These are phyloP conservation scores for Prionace glauca DNA, from an alignment of 2,797 vertebrate species.

Conservation along the genomic window DNA sequence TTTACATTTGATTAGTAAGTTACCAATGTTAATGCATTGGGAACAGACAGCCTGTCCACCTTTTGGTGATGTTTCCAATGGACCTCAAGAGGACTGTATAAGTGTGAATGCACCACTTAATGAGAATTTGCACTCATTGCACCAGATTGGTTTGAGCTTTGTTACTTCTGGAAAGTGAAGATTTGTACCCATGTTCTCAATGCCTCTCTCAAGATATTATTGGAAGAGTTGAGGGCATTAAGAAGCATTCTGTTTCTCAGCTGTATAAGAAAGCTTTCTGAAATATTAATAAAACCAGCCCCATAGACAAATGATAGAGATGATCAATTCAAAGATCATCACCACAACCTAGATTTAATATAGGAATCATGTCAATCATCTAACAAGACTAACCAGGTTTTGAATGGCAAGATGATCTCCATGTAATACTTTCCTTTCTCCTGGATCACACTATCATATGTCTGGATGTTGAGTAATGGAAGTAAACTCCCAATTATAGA, in stretches of 20 bases:
- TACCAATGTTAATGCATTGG: not conserved
- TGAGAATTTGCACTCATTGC: not conserved
- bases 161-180: not conserved
- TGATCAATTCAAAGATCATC: not conserved
- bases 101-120: not conserved
- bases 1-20: not conserved
- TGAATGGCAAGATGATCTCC: not conserved
- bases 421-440: not conserved
- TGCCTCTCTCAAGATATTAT: not conserved
- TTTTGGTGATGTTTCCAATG: not conserved
- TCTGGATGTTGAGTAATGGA: not conserved
- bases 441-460: not conserved
- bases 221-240: not conserved
- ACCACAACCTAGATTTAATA: not conserved
- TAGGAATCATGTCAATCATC: not conserved
- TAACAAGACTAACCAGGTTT: not conserved
- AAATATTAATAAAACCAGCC: no score
- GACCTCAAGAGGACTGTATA: not conserved
- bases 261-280: no score
- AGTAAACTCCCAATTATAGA: not conserved
- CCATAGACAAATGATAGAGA: no score
- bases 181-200: not conserved
- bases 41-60: not conserved
- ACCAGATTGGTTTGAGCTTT: not conserved
- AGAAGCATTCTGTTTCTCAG: no score